Evolutionary conservation across 2,797 vertebrate genomes (phyloP), one percentile per base, ranked within the genome.

Genomic region (Gallirallus australis): DNA sequence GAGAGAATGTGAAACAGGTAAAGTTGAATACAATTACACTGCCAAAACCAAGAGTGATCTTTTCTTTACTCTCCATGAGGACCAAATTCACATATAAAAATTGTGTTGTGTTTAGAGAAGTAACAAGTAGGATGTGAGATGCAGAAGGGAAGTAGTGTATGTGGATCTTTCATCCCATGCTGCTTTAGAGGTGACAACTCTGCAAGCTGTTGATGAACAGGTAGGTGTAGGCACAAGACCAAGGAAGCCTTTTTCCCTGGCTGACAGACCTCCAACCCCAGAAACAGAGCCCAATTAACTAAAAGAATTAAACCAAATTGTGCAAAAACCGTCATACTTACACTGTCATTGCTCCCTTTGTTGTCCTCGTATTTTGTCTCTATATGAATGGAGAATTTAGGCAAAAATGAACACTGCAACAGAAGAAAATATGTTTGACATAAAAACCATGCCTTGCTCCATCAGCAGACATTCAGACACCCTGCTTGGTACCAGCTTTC

Each of bases 331-430:
- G 8, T 47, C 30, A 61, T 97, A 99, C 99, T 99, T 96, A 99
- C 99, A 23, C 98, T 98, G 97, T 99, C 98, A 21, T 99, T 99
- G 97, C 98, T 98, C 85, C 99, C 99, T 97, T 99, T 99, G 98
- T 98, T 98, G 97, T 98, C 98, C 85, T 98, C 98, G 0, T 98
- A 98, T 96, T 99, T 99, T 77, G 99, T 99, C 98, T 99, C 99
- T 99, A 99, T 99, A 64, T 99, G 99, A 97, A 99, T 99, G 98
- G 99, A 99, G 97, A 99, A 99, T 97, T 99, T 99, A 76, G 99
- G 99, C 97, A 99, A 98, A 97, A 99, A 99, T 9, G 99, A 99
- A 80, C 99, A 99, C 99, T 99, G 97, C 37, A 98, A 96, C 76
- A 69, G 65, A 95, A 97, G 75, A 97, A 93, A 60, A 73, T 54